Evolutionary conservation across 2,797 vertebrate genomes (phyloP).

Genomic region (Pelochelys cantorii): DNA sequence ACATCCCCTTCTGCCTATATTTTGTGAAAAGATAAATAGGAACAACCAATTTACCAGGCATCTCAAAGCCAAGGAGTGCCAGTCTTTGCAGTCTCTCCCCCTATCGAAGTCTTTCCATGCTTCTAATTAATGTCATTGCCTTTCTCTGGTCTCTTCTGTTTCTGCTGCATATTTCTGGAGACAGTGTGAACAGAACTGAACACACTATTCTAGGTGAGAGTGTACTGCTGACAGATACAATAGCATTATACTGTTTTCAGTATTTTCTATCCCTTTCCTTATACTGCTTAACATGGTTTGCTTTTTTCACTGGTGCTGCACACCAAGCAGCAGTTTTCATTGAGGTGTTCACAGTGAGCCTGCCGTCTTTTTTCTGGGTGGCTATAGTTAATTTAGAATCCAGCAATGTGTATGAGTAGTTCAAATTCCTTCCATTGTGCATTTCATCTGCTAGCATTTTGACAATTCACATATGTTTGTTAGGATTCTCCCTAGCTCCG

Average conservation of each 20-base stretch:
- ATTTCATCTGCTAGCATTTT: constrained; percentile 61
- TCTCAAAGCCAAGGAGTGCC: neutral
- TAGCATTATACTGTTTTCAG: neutral
- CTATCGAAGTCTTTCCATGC: neutral
- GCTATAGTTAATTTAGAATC: constrained; percentile 64
- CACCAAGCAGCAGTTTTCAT: constrained; percentile 54
- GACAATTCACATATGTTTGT: constrained; percentile 54
- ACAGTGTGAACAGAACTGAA: constrained; percentile 34
- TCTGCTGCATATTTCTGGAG: neutral
- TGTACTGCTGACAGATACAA: constrained; percentile 39
- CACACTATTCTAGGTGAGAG: constrained; percentile 38
- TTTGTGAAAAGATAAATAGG: neutral
- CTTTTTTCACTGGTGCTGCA: neutral
- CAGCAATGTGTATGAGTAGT: constrained; percentile 8
- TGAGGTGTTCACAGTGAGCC: constrained; percentile 33
- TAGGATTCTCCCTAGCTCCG: constrained; percentile 56
- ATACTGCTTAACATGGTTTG: neutral
- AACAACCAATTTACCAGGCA: neutral
- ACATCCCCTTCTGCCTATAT: neutral
- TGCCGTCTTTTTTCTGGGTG: constrained; percentile 3
- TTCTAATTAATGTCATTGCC: constrained; percentile 35
- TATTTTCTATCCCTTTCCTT: constrained; percentile 13
- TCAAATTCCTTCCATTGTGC: constrained; percentile 49
- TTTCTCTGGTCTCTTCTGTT: constrained; percentile 10
- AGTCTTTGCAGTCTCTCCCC: constrained; percentile 1